Evolutionary conservation across 23 tunicate species (phyloP).

Genomic region (Styela plicata): DNA sequence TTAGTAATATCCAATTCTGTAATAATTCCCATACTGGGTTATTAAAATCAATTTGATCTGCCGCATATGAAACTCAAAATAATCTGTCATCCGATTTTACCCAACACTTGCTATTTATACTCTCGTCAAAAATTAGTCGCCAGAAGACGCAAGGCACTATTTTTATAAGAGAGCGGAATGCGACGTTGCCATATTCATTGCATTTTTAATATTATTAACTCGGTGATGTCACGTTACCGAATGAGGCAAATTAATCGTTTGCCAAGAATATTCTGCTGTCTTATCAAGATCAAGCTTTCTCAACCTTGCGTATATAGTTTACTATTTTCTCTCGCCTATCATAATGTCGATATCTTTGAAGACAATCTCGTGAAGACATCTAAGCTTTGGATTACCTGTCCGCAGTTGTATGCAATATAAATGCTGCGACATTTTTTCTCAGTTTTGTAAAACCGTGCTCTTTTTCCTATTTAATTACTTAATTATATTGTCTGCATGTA

Average conservation of each 20-base stretch:
- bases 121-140: not conserved
- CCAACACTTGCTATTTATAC: slow-evolving; percentile 11
- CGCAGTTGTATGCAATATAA: not conserved
- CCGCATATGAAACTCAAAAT: not conserved
- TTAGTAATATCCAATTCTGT: too few relatives aligned
- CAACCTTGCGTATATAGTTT: not conserved
- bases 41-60: too few relatives aligned
- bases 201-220: slow-evolving; percentile 11
- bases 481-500: not conserved
- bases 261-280: slow-evolving; percentile 21
- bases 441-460: not conserved
- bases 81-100: not conserved
- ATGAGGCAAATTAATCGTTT: slow-evolving; percentile 13
- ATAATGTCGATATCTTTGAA: not conserved
- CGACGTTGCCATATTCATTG: not conserved
- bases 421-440: not conserved
- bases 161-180: not conserved
- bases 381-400: not conserved
- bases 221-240: slow-evolving; percentile 28
- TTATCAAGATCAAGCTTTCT: slow-evolving; percentile 37
- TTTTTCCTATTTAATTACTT: not conserved
- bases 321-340: not conserved
- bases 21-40: too few relatives aligned
- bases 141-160: not conserved
- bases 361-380: not conserved